These are phyloP conservation scores for Drosophila mojavensis DNA, from an alignment of 1,140 invertebrate species.

Conservation along the genomic window DNA sequence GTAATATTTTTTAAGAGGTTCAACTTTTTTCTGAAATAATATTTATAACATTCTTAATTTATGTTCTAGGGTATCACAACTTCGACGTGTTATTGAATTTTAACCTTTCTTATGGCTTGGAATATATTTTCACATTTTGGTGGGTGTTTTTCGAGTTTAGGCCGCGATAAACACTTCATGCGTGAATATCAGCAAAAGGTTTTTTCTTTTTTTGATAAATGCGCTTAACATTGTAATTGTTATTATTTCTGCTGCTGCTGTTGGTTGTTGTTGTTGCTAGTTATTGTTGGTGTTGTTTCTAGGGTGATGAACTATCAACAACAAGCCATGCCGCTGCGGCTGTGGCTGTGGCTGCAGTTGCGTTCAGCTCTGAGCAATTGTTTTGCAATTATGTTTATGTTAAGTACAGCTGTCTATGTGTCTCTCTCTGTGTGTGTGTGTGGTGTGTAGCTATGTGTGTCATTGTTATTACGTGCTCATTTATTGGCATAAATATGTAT, in stretches of 20 bases:
- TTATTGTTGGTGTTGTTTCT: slow-evolving; percentile 34
- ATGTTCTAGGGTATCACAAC: slow-evolving; percentile 5
- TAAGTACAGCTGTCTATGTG: slow-evolving; percentile 33
- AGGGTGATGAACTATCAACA: slow-evolving; percentile 69
- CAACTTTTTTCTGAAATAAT: too few species aligned
- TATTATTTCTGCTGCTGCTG: slow-evolving; percentile 24
- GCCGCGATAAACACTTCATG: slow-evolving; percentile 81
- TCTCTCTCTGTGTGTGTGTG: slow-evolving; percentile 6
- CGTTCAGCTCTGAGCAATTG: slow-evolving; percentile 51
- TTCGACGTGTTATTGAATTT: slow-evolving; percentile 11
- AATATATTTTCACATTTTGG: slow-evolving; percentile 64
- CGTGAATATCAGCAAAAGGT: slow-evolving; percentile 79
- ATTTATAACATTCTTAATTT: too few species aligned
- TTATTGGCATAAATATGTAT: slow-evolving; percentile 74
- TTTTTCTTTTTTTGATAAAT: slow-evolving; percentile 58
- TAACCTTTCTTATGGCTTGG: slow-evolving; percentile 37
- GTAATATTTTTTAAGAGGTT: too few species aligned
- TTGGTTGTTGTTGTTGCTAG: slow-evolving; percentile 34
- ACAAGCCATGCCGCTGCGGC: slow-evolving; percentile 26
- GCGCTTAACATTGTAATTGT: slow-evolving; percentile 53
- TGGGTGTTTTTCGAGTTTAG: slow-evolving; percentile 67
- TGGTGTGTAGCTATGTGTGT: slow-evolving; percentile 44
- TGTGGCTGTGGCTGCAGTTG: slow-evolving; percentile 11
- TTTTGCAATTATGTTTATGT: slow-evolving; percentile 71
- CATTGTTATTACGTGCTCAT: slow-evolving; percentile 74